phyloP scores from a whole-genome alignment of 2,888 invertebrate genomes.

The Hydroisotoma schaefferi region DNA sequence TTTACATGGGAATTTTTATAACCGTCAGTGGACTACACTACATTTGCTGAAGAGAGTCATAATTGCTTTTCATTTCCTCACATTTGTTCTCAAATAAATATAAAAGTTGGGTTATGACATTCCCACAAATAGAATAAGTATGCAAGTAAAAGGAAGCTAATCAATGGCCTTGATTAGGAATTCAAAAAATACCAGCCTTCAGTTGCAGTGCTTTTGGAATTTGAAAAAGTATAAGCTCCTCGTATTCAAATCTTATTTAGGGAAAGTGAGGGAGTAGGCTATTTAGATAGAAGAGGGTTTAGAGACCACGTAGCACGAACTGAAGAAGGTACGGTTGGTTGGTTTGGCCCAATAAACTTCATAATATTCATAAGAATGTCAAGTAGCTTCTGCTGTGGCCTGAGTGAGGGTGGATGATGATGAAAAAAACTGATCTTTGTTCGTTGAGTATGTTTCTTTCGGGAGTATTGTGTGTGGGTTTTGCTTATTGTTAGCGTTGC shows the following conservation, averaged over 20 bases:
- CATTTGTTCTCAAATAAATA: too few species aligned
- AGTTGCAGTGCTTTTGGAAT: conserved; percentile 2
- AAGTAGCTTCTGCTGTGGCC: background rate
- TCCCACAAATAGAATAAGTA: too few species aligned
- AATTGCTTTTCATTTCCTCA: too few species aligned
- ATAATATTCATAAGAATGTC: background rate
- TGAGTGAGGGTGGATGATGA: conserved; percentile 11
- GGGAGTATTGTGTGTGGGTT: conserved; percentile 14
- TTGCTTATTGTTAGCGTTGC: conserved; percentile 10
- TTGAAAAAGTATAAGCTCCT: too few species aligned
- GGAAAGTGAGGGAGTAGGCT: background rate
- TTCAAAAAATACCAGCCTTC: background rate
- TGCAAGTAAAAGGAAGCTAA: too few species aligned
- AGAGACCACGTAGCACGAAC: background rate
- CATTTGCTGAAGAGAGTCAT: too few species aligned
- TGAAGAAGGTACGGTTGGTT: background rate
- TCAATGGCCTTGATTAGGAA: conserved; percentile 3
- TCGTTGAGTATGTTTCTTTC: conserved; percentile 8
- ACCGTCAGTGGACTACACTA: too few species aligned
- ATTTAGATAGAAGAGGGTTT: background rate
- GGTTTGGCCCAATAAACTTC: background rate
- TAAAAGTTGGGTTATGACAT: too few species aligned
- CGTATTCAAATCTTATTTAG: background rate
- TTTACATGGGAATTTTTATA: too few species aligned
- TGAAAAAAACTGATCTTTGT: conserved; percentile 1